These are phyloP conservation scores for Pristionchus exspectatus DNA, from an alignment of 2,888 invertebrate species.

Conservation along the genomic window DNA sequence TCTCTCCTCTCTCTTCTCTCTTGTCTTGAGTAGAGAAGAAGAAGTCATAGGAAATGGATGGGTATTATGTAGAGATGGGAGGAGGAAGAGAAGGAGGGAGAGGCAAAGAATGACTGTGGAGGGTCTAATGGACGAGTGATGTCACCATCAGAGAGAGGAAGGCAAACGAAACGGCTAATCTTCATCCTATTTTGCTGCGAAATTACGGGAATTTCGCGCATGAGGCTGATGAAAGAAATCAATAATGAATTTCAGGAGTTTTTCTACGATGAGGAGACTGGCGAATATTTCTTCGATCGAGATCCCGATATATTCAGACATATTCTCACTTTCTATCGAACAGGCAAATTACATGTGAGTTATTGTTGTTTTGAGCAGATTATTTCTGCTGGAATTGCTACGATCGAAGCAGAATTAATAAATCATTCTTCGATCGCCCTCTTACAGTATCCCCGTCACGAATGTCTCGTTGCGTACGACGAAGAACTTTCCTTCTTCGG, in stretches of 20 bases:
- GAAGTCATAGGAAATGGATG: slow-evolving; percentile 31
- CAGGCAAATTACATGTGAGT: slow-evolving; percentile 88
- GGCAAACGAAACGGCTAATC: neutral
- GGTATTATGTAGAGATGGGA: slow-evolving; percentile 36
- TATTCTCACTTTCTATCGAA: slow-evolving; percentile 98
- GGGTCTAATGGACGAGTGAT: slow-evolving; percentile 22
- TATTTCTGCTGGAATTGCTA: neutral
- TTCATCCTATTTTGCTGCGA: neutral
- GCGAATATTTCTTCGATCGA: slow-evolving; percentile 98
- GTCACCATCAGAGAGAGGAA: neutral
- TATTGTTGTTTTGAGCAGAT: neutral
- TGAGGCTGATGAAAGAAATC: neutral
- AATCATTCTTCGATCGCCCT: neutral
- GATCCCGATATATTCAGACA: slow-evolving; percentile 99
- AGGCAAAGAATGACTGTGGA: slow-evolving; percentile 36
- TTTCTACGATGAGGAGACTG: slow-evolving; percentile 96
- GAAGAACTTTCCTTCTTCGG: slow-evolving; percentile 99
- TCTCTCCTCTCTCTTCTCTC: neutral
- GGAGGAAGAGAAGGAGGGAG: slow-evolving; percentile 8
- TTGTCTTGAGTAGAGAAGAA: slow-evolving; percentile 40
- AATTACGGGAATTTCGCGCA: neutral
- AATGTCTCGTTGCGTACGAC: slow-evolving; percentile 98
- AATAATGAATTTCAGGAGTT: slow-evolving; percentile 86
- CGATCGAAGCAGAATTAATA: no score
- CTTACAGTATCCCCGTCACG: slow-evolving; percentile 96